A percentile compares a stretch with the other conserved stretches of the same genome.
Conservation (phyloP, 2,888 invertebrate species). For the Laothoe populi region DNA sequence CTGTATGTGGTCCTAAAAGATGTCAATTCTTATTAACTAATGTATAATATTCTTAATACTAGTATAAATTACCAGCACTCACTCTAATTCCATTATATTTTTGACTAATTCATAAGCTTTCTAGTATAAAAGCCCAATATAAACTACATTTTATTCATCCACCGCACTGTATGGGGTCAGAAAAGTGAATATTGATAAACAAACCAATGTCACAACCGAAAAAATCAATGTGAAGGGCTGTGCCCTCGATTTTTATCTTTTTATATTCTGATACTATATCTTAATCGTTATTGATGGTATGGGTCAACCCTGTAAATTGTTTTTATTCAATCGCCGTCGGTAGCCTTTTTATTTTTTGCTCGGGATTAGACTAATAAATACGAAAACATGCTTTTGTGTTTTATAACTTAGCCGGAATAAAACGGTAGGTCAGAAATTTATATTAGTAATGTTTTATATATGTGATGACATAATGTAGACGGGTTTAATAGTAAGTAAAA, state of each 20-base stretch:
- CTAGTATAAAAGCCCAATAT: background rate
- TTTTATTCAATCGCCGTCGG: background rate
- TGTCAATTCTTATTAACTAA: conserved; percentile 1
- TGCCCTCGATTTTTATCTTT: conserved; percentile 7
- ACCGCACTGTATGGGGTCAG: background rate
- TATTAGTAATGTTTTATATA: too few relatives aligned
- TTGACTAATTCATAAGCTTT: background rate
- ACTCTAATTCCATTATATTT: background rate
- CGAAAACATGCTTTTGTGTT: background rate
- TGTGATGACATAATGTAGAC: too few relatives aligned
- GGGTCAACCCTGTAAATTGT: background rate
- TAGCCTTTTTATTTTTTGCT: conserved; percentile 3
- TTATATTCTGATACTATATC: background rate
- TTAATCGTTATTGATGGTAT: conserved; percentile 20
- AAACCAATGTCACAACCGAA: conserved; percentile 5
- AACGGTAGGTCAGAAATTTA: too few relatives aligned
- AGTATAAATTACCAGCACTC: background rate
- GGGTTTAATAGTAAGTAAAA: too few relatives aligned
- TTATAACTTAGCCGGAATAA: background rate
- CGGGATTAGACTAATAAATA: background rate
- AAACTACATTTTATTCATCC: background rate
- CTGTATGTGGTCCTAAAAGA: conserved; percentile 17
- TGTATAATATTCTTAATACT: background rate
- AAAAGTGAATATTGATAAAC: background rate
- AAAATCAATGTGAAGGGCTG: conserved; percentile 6